Evolutionary conservation across 2,113 vertebrate species (phyloP).

Genomic region (Psettodes erumei): DNA sequence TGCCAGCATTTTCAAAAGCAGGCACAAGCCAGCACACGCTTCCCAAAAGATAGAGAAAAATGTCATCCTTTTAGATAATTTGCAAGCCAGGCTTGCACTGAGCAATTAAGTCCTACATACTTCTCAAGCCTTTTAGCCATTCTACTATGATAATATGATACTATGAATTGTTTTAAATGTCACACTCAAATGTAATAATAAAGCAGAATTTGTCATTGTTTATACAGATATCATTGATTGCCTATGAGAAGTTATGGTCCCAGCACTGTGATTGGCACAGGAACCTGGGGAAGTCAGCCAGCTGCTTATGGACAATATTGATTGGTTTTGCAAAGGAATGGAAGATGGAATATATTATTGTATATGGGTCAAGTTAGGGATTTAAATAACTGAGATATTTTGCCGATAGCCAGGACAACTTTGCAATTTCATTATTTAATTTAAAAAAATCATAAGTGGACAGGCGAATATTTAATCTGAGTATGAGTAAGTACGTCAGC

Average conservation of each 20-base stretch:
- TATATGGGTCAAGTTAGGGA: background rate
- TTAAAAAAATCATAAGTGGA: too few relatives aligned
- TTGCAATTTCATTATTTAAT: too few relatives aligned
- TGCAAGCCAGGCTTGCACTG: background rate
- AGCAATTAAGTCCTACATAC: background rate
- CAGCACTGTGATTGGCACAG: too few relatives aligned
- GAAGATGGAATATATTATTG: background rate
- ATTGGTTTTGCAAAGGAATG: background rate
- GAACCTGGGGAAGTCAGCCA: background rate
- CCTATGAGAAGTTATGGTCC: too few relatives aligned
- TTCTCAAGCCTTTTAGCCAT: background rate
- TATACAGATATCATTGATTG: background rate
- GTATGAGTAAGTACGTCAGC: too few relatives aligned
- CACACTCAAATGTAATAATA: background rate
- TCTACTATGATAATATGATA: too few relatives aligned
- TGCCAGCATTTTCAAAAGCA: background rate
- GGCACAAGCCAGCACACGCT: background rate
- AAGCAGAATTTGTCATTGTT: background rate
- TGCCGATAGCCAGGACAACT: too few relatives aligned
- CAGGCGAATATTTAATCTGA: too few relatives aligned
- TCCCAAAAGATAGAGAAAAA: background rate
- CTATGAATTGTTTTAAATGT: background rate
- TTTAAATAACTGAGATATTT: too few relatives aligned
- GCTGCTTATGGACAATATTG: background rate
- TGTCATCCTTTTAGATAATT: background rate